Base-by-base conservation (phyloP, 2,113 vertebrate species). In the Petaurus breviceps region DNA sequence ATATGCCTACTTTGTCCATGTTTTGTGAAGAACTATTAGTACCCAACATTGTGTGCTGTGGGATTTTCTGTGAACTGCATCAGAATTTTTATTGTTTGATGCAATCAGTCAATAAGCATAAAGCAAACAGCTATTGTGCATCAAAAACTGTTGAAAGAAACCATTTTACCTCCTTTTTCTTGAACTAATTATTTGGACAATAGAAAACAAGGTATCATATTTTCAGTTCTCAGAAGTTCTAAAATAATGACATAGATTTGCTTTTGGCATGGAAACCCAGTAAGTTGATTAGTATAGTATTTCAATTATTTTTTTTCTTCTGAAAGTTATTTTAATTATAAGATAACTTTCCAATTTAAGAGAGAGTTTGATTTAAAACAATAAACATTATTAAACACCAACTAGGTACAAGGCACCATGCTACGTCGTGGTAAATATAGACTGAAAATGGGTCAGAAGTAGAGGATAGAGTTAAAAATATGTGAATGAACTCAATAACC, bases 311-410 rank as follows among this genome's bases (percentile, higher is more conserved):
- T 96, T 93, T 77, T n/a, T 49, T 28, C 28, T 90, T 53, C 24
- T 93, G 49, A 2, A 92, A 90, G 50, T 0, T 89, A 25, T 93
- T 11, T 51, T 89, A 11, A 57, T 77, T 46, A 77, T 89, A 4
- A 91, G 4, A 95, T 6, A 84, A 0, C 0, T 94, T 52, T 93
- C 24, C 28, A 26, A 26, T 90, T 91, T 12, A 91, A 19, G 0
- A 5, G 11, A 0, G 6, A 0, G 0, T 77, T 22, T 23, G 37
- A 43, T 43, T 84, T 43, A 43, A 43, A 84, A 43, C 31, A n/a
- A 77, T 77, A 84, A 43, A 43, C 16, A 84, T 43, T 43, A 84
- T 3, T 84, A 84, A 84, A 84, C 19, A 43, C 19, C 5, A 43
- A 23, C 1, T 84, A 84, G 68, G 37, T 43, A 43, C 37, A 43